Evolutionary conservation across 2,888 invertebrate genomes (phyloP).

Genomic region (Nowickia ferox): DNA sequence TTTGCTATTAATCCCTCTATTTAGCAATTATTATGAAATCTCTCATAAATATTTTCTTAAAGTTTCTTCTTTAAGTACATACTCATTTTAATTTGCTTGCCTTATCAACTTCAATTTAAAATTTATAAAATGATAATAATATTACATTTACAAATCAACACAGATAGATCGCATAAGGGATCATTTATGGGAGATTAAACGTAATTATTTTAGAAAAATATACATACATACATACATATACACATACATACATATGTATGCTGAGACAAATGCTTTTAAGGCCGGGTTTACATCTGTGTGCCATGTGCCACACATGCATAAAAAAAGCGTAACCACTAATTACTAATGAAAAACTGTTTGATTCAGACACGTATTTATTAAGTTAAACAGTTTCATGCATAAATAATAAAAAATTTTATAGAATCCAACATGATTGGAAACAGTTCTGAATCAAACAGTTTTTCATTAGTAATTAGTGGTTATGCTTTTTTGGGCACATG

Average conservation of each 20-base stretch:
- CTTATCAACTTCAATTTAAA: constrained; percentile 50
- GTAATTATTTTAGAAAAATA: constrained; percentile 31
- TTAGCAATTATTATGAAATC: background rate
- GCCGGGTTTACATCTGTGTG: too few species aligned
- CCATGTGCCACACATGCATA: too few species aligned
- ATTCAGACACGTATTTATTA: too few species aligned
- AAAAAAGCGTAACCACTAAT: too few species aligned
- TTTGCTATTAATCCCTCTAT: background rate
- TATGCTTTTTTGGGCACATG: too few species aligned
- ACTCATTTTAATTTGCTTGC: constrained; percentile 23
- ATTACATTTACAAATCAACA: constrained; percentile 37
- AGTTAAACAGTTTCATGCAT: too few species aligned
- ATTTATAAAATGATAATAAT: constrained; percentile 32
- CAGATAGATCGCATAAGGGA: constrained; percentile 59
- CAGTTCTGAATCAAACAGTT: too few species aligned
- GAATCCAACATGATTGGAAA: too few species aligned
- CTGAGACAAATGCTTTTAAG: background rate
- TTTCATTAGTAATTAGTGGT: too few species aligned
- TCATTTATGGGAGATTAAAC: constrained; percentile 57
- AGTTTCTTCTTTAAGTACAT: constrained; percentile 7
- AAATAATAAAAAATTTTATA: too few species aligned
- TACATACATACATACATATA: background rate
- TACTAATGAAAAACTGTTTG: too few species aligned
- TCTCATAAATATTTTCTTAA: constrained; percentile 3
- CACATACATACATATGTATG: background rate